Conservation (phyloP, 2,888 invertebrate species). For the Ferrisia virgata region DNA sequence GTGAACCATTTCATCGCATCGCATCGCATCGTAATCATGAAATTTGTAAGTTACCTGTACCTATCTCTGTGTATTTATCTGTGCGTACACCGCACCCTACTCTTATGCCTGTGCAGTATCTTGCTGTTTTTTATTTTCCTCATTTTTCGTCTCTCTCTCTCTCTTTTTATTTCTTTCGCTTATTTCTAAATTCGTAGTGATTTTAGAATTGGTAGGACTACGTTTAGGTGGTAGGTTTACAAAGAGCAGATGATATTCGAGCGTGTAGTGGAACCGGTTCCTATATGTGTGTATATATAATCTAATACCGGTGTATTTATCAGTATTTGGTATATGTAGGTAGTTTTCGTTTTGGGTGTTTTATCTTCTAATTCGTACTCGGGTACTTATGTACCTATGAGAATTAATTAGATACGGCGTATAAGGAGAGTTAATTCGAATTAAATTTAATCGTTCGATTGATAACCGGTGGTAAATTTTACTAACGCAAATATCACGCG, state of each 20-base stretch:
- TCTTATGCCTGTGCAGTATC: too few species aligned
- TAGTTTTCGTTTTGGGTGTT: background rate
- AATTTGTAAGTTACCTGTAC: slow-evolving; percentile 36
- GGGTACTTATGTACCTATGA: too few species aligned
- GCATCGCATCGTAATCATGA: background rate
- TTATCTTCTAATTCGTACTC: background rate
- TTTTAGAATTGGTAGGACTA: background rate
- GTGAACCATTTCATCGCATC: too few species aligned
- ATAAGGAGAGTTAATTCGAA: background rate
- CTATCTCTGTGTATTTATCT: background rate
- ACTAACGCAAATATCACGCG: background rate
- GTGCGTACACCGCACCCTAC: too few species aligned
- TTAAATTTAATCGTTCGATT: background rate
- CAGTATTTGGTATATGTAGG: background rate
- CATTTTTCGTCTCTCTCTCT: background rate
- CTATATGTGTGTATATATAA: background rate
- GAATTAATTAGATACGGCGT: background rate
- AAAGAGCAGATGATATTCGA: background rate
- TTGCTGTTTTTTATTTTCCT: too few species aligned
- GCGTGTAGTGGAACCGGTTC: background rate
- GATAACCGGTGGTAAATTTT: background rate
- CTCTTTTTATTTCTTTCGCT: background rate
- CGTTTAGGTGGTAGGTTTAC: background rate
- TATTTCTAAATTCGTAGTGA: too few species aligned
- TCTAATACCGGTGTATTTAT: too few species aligned